Evolutionary conservation across 1,140 invertebrate species (phyloP).

Genomic region (Panagrolaimus sp.): DNA sequence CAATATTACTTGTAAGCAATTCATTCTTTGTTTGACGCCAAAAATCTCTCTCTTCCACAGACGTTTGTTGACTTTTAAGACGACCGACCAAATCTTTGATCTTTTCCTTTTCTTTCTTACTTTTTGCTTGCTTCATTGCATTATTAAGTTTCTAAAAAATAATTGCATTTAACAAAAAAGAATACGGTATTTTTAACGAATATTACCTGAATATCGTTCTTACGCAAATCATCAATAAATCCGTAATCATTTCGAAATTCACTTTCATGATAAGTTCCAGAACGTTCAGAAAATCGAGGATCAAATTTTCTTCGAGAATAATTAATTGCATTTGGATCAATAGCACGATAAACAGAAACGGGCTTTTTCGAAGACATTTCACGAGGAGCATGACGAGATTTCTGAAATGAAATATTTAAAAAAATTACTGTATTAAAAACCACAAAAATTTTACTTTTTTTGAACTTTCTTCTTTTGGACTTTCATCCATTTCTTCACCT

Average conservation of each 20-base stretch:
- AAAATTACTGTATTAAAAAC: too few relatives aligned
- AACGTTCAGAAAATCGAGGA: neutral
- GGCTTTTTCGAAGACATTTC: constrained; percentile 1
- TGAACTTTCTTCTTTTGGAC: neutral
- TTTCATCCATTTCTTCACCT: neutral
- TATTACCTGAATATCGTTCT: neutral
- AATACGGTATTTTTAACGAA: neutral
- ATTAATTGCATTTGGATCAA: constrained; percentile 9
- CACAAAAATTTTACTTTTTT: neutral
- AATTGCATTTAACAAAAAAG: too few relatives aligned
- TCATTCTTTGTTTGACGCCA: constrained; percentile 7
- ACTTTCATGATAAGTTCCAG: neutral
- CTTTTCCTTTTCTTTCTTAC: too few relatives aligned
- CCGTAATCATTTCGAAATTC: constrained; percentile 5
- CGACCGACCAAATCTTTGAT: neutral
- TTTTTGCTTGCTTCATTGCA: too few relatives aligned
- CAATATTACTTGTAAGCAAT: neutral
- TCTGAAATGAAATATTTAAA: neutral
- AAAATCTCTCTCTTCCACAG: neutral
- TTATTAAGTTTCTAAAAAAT: too few relatives aligned
- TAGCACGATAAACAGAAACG: neutral
- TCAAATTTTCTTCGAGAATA: neutral
- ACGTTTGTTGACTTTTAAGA: neutral
- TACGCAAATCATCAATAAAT: constrained; percentile 5
- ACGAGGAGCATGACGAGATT: constrained; percentile 11